phyloP scores from a whole-genome alignment of 1,140 invertebrate species.

The Physella acuta region DNA sequence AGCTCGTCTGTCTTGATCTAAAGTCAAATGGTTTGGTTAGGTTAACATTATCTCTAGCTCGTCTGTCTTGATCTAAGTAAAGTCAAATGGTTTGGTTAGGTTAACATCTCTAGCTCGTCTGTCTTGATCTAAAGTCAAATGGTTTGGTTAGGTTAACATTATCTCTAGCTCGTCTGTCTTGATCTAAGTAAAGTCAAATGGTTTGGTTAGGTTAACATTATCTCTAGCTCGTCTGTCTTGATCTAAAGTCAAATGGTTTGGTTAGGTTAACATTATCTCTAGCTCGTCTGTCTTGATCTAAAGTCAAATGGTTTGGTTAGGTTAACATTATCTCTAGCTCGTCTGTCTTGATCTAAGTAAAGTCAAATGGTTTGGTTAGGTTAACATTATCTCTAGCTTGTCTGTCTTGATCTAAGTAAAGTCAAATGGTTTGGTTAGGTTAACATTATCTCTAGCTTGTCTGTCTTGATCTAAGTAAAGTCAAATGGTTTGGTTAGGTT shows the following conservation, averaged over 20 bases:
- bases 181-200: conserved; percentile 30
- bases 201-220: conserved; percentile 39
- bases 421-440: too few relatives aligned
- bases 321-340: conserved; percentile 35
- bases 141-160: conserved; percentile 34
- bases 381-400: conserved; percentile 35
- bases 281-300: conserved; percentile 37
- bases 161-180: conserved; percentile 37
- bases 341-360: conserved; percentile 40
- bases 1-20: conserved; percentile 37
- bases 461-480: conserved; percentile 37
- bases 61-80: conserved; percentile 40
- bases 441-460: conserved; percentile 35
- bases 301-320: too few relatives aligned
- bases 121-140: conserved; percentile 35
- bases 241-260: conserved; percentile 32
- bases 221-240: conserved; percentile 34
- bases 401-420: conserved; percentile 39
- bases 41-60: conserved; percentile 35
- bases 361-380: too few relatives aligned
- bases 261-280: conserved; percentile 38
- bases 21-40: too few relatives aligned
- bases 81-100: too few relatives aligned
- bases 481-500: too few relatives aligned
- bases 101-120: conserved; percentile 34